Percentiles rank a stretch among this genome's conserved stretches.
These are phyloP conservation scores for Scolopax rusticola DNA, from an alignment of 2,797 vertebrate species.

Conservation along the genomic window DNA sequence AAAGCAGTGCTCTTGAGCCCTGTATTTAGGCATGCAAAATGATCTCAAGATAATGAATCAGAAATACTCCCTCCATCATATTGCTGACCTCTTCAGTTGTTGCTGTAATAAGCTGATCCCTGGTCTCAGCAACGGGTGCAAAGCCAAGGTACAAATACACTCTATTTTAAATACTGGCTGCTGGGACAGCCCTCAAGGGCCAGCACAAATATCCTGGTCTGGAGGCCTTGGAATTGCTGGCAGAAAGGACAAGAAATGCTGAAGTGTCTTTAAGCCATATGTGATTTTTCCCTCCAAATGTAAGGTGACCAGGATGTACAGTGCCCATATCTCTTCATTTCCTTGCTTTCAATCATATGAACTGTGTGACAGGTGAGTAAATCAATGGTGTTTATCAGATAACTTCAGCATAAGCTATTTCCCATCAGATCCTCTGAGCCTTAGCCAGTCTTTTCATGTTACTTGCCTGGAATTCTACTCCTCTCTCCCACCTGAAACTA, in stretches of 20 bases:
- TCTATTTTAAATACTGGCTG: background rate
- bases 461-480: background rate
- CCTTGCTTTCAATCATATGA: background rate
- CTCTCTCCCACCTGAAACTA: background rate
- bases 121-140: background rate
- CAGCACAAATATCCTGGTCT: background rate
- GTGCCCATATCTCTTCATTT: background rate
- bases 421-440: background rate
- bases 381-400: background rate
- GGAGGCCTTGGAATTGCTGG: background rate
- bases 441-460: background rate
- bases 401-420: background rate
- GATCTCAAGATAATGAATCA: background rate
- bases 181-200: background rate
- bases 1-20: background rate
- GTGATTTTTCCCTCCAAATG: background rate
- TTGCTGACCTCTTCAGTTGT: background rate
- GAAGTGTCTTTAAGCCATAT: background rate
- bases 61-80: background rate
- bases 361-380: background rate
- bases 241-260: background rate
- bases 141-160: background rate
- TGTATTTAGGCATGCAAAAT: background rate
- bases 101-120: background rate
- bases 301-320: background rate